phyloP scores from a whole-genome alignment of 53 echinoderm and acorn worm genomes.

The Mesocentrotus franciscanus region DNA sequence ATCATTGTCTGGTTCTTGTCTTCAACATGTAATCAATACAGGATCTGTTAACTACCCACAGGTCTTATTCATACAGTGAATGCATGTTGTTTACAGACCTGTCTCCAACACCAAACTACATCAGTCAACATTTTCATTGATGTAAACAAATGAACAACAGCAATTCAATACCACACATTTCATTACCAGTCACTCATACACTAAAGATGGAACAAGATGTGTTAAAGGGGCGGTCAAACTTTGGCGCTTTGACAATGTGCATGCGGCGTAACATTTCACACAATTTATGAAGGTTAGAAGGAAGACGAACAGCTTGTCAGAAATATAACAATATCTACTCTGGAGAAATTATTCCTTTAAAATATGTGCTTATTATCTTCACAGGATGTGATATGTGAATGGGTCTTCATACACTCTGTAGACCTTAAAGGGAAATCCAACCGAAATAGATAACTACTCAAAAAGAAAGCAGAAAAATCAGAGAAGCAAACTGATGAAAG shows the following conservation, averaged over 20 bases:
- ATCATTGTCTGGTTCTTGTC: slow-evolving; percentile 16
- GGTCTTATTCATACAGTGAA: slow-evolving; percentile 20
- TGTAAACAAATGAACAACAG: background rate
- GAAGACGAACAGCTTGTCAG: background rate
- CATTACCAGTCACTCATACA: slow-evolving; percentile 40
- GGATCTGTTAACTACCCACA: slow-evolving; percentile 27
- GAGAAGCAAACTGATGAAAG: too few relatives aligned
- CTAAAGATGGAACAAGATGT: background rate
- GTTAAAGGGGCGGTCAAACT: background rate
- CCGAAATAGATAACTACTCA: too few relatives aligned
- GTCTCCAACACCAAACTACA: background rate
- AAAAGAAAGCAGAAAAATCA: too few relatives aligned
- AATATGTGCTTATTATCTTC: too few relatives aligned
- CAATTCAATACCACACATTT: background rate
- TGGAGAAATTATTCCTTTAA: too few relatives aligned
- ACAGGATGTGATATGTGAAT: too few relatives aligned
- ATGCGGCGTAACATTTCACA: background rate
- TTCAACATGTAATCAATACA: slow-evolving; percentile 14
- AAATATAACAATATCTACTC: background rate
- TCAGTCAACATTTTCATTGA: background rate
- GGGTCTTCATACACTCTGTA: too few relatives aligned
- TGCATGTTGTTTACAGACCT: background rate
- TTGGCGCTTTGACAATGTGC: background rate
- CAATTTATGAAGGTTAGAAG: background rate
- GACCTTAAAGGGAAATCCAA: too few relatives aligned